Evolutionary conservation across 2,888 invertebrate genomes (phyloP).

Genomic region (Epistrophe grossulariae): DNA sequence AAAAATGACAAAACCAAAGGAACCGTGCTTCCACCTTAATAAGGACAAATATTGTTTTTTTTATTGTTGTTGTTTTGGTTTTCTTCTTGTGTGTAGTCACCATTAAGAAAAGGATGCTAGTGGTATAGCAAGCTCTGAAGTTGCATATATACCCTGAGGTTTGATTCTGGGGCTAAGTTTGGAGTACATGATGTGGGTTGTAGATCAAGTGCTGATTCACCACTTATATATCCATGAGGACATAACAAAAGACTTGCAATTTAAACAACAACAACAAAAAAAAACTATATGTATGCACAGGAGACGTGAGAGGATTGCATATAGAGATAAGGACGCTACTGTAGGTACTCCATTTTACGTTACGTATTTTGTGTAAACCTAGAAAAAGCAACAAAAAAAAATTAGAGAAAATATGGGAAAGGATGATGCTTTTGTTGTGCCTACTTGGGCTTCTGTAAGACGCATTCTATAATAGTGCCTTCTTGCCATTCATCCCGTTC

Average conservation of each 20-base stretch:
- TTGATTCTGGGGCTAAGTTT: slow-evolving; percentile 41
- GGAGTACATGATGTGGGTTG: slow-evolving; percentile 63
- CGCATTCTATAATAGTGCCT: not conserved
- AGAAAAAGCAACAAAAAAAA: not conserved
- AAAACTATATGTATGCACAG: slow-evolving; percentile 6
- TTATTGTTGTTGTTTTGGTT: not conserved
- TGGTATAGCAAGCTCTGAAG: not conserved
- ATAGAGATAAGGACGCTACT: slow-evolving; percentile 47
- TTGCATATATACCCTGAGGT: slow-evolving; percentile 51
- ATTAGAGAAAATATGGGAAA: slow-evolving; percentile 23
- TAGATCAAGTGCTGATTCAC: slow-evolving; percentile 71
- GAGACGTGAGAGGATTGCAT: slow-evolving; percentile 21
- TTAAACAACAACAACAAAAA: slow-evolving; percentile 17
- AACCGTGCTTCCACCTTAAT: slow-evolving; percentile 56
- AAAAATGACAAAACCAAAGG: slow-evolving; percentile 32
- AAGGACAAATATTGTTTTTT: slow-evolving; percentile 31
- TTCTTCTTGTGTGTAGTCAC: not conserved
- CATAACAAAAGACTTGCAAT: slow-evolving; percentile 49
- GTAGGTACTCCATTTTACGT: slow-evolving; percentile 53
- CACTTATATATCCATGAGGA: slow-evolving; percentile 44
- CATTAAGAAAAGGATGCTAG: slow-evolving; percentile 25
- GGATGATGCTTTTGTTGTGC: slow-evolving; percentile 63
- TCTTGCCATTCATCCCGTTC: slow-evolving; percentile 4
- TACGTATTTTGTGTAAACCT: not conserved
- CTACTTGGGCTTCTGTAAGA: slow-evolving; percentile 46